Evolutionary conservation across 53 echinoderm and acorn worm species (phyloP).

Genomic region (Glandiceps talaboti): DNA sequence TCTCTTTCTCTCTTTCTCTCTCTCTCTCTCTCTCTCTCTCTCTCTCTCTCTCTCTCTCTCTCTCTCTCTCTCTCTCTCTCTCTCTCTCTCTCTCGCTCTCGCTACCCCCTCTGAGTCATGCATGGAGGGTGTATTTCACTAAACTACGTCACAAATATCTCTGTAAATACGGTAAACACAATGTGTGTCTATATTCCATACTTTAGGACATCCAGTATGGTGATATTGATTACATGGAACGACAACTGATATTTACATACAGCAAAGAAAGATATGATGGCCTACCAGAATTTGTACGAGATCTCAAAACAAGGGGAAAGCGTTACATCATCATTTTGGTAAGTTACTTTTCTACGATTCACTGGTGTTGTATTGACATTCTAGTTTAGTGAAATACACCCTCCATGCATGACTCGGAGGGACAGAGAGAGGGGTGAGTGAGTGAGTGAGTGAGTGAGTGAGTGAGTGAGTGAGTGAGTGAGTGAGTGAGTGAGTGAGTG

Average conservation of each 20-base stretch:
- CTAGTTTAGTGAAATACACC: background rate
- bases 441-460: no score
- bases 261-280: conserved; percentile 38
- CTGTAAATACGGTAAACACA: no score
- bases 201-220: conserved; percentile 86
- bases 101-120: background rate
- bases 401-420: background rate
- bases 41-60: background rate
- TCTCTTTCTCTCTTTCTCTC: no score
- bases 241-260: conserved; percentile 58
- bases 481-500: no score
- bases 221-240: conserved; percentile 46
- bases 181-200: no score
- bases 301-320: conserved; percentile 20
- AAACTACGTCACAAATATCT: conserved; percentile 19
- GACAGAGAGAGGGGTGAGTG: background rate
- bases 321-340: conserved; percentile 43
- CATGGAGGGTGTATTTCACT: background rate
- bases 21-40: background rate
- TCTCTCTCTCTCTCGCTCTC: no score
- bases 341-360: background rate
- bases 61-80: background rate
- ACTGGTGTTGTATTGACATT: background rate
- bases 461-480: no score
- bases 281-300: conserved; percentile 43